phyloP scores from a whole-genome alignment of 1,140 invertebrate species.

The Polyergus mexicanus region DNA sequence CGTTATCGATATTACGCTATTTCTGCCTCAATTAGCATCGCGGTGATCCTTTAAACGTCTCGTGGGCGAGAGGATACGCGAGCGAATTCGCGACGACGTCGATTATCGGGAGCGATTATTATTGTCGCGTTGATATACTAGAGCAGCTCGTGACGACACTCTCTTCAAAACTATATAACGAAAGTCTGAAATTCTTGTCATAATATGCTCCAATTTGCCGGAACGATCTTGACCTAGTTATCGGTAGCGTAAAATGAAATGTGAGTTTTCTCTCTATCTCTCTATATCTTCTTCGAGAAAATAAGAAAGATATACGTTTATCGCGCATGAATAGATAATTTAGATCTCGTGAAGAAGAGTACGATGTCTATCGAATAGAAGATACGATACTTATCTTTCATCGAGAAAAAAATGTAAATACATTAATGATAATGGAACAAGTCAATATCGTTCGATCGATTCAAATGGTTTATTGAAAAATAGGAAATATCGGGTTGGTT shows the following conservation, averaged over 20 bases:
- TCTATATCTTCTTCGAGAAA: background rate
- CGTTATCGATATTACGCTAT: conserved; percentile 77
- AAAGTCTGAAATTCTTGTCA: background rate
- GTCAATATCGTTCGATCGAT: conserved; percentile 40
- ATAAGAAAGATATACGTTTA: background rate
- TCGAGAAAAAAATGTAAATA: background rate
- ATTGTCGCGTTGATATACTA: background rate
- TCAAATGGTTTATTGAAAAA: background rate
- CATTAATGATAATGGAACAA: conserved; percentile 27
- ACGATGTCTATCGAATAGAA: conserved; percentile 20
- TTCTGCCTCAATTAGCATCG: conserved; percentile 74
- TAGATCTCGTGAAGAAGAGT: background rate
- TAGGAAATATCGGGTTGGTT: background rate
- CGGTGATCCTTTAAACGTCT: conserved; percentile 68
- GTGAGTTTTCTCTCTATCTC: background rate
- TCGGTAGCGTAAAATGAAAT: background rate
- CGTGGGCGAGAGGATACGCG: conserved; percentile 38
- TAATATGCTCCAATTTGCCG: background rate
- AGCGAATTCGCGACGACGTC: conserved; percentile 39
- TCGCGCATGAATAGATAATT: background rate
- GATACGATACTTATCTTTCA: conserved; percentile 22
- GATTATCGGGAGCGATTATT: conserved; percentile 47
- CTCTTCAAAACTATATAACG: background rate
- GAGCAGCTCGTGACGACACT: background rate
- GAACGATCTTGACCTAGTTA: conserved; percentile 30